phyloP scores from a whole-genome alignment of 2,797 vertebrate genomes.

The Epinephelus malabaricus region DNA sequence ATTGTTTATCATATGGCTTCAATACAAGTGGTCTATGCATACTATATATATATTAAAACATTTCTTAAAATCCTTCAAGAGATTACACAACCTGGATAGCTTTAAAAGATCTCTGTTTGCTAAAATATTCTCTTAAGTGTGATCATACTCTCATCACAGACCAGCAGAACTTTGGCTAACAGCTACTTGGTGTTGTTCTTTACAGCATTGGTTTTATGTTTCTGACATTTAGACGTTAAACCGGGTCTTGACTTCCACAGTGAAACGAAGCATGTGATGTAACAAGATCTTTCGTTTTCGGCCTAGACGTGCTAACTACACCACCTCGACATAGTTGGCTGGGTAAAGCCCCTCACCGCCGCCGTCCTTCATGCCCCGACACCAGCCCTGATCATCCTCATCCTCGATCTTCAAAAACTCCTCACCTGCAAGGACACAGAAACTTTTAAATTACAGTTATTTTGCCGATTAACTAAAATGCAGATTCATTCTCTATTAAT shows the following conservation, averaged over 20 bases:
- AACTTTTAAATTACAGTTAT: no score
- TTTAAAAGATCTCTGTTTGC: constrained; percentile 33
- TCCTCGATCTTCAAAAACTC: constrained; percentile 88
- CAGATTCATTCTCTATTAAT: no score
- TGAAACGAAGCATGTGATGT: constrained; percentile 30
- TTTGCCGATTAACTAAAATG: background rate
- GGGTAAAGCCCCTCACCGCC: constrained; percentile 88
- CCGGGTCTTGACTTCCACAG: constrained; percentile 35
- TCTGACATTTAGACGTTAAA: constrained; percentile 9
- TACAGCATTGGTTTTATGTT: constrained; percentile 30
- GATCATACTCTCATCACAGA: constrained; percentile 2
- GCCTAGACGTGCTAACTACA: constrained; percentile 62
- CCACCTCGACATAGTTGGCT: constrained; percentile 86
- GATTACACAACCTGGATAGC: constrained; percentile 34
- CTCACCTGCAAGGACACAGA: constrained; percentile 75
- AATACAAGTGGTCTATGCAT: constrained; percentile 53
- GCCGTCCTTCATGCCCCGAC: constrained; percentile 86
- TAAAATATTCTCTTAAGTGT: constrained; percentile 26
- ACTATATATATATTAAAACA: constrained; percentile 75
- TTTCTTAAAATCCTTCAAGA: constrained; percentile 69
- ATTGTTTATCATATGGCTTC: constrained; percentile 62
- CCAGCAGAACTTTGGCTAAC: constrained; percentile 61
- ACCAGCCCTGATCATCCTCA: constrained; percentile 90
- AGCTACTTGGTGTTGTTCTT: constrained; percentile 44
- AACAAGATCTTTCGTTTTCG: constrained; percentile 15